phyloP scores from a whole-genome alignment of 2,113 vertebrate species.

The Carassius gibelio region DNA sequence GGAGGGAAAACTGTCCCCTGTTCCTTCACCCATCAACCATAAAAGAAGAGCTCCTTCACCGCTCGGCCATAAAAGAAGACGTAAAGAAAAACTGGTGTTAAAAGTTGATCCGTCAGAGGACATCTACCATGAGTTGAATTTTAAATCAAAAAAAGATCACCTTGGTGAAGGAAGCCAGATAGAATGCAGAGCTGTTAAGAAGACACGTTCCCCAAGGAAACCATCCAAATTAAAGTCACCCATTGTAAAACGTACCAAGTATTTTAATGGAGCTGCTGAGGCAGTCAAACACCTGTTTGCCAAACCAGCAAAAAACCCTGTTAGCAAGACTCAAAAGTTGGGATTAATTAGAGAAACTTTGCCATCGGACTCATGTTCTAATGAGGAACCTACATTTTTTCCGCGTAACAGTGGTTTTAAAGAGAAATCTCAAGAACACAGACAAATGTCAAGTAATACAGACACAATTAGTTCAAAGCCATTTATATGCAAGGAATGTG shows the following conservation, averaged over 20 bases:
- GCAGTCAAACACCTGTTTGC: constrained; percentile 87
- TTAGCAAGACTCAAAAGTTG: constrained; percentile 81
- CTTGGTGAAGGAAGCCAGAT: constrained; percentile 76
- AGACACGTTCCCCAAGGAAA: constrained; percentile 71
- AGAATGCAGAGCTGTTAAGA: constrained; percentile 67
- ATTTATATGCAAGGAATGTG: constrained; percentile 91
- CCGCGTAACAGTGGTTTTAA: constrained; percentile 91
- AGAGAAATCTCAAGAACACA: constrained; percentile 89
- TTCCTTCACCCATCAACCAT: constrained; percentile 65
- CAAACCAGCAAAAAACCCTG: constrained; percentile 79
- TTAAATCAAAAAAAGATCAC: constrained; percentile 80
- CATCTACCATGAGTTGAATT: constrained; percentile 80
- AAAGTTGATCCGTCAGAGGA: constrained; percentile 91
- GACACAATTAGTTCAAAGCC: constrained; percentile 89
- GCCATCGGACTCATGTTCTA: constrained; percentile 79
- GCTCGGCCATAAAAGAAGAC: constrained; percentile 81
- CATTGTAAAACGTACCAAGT: constrained; percentile 77
- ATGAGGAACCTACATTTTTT: constrained; percentile 84
- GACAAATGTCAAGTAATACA: constrained; percentile 93
- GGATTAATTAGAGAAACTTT: constrained; percentile 78
- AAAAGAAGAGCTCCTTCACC: constrained; percentile 76
- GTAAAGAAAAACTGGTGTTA: constrained; percentile 95
- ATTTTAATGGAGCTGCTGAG: constrained; percentile 83
- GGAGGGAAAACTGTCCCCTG: constrained; percentile 79
- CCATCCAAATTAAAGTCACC: constrained; percentile 78